Base-by-base conservation (phyloP, 2,113 vertebrate species). In the Herpailurus yagouaroundi region DNA sequence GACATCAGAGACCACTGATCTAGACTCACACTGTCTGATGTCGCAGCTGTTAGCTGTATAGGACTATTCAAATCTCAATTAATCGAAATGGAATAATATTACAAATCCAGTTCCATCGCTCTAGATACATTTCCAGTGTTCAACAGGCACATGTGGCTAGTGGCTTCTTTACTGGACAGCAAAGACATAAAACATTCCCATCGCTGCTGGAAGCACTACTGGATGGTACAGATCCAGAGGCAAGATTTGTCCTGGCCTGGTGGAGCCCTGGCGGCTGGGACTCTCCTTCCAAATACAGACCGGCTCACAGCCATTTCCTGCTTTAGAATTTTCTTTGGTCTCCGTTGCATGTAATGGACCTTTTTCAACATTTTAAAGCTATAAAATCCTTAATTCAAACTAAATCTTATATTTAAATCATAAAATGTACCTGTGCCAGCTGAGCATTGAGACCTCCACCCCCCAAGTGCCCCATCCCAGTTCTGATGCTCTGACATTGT, bases 291-390 rank as follows among this genome's bases (percentile, higher is more conserved):
- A 94, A 68, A 68, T 64, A 64, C 19, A 68, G 52, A 73, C 73
- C 38, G n/a, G 48, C 29, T 91, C 55, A 36, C 19, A 79, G 45
- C 69, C 36, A 55, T 79, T 63, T 64, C 79, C n/a, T 74, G 60
- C 55, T 95, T 96, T 74, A 94, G 64, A 82, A 31, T 81, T 45
- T 91, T 69, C 91, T 95, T 93, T 83, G 57, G 36, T 83, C 38
- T 84, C 29, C 60, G 18, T 27, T 29, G 21, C 33, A 36, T 87
- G 1, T 45, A 69, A 60, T 36, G 89, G 55, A 87, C 89, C 91
- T 96, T 38, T n/a, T 41, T 12, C 74, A 91, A 52, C 33, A 69
- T 64, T 73, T 93, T 52, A 36, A 85, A 93, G 76, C 19, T 63
- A 81, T 48, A 79, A 77, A 86, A 38, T 52, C 19, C 41, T 92